A percentile compares a stretch with the other conserved stretches of the same genome.
Evolutionary conservation across 2,888 invertebrate species (phyloP).

Genomic region (Drosophila anomelani): DNA sequence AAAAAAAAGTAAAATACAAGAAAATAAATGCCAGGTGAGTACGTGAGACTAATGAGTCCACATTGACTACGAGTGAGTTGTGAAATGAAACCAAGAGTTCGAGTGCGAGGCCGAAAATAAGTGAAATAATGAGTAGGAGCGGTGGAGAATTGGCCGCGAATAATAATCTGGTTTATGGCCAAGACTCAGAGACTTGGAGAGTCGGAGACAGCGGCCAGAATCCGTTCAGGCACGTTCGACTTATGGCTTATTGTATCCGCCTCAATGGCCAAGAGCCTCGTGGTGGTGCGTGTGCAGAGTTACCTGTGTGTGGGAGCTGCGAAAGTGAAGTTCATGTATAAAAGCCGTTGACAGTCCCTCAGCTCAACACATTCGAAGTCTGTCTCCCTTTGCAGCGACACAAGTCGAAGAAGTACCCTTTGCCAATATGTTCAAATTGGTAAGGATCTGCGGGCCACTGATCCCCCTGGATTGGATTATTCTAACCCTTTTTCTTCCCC

Average conservation of each 20-base stretch:
- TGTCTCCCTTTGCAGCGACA: constrained; percentile 54
- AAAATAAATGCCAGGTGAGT: constrained; percentile 19
- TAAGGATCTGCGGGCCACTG: constrained; percentile 56
- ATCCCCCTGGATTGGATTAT: not conserved
- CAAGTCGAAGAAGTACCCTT: constrained; percentile 79
- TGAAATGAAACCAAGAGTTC: constrained; percentile 74
- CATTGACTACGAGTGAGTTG: constrained; percentile 19
- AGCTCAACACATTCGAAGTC: constrained; percentile 60
- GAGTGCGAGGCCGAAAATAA: constrained; percentile 51
- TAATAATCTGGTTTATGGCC: constrained; percentile 73
- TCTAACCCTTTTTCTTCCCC: not conserved
- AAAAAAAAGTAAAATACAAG: constrained; percentile 4
- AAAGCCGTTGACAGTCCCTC: constrained; percentile 67
- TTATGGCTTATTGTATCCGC: constrained; percentile 56
- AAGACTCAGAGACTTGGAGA: constrained; percentile 9
- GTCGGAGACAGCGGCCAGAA: constrained; percentile 53
- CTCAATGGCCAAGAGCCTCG: constrained; percentile 39
- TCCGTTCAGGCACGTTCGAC: constrained; percentile 72
- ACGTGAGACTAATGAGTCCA: constrained; percentile 65
- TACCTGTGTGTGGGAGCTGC: constrained; percentile 33
- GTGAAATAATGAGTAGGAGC: constrained; percentile 40
- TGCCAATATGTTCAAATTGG: constrained; percentile 84
- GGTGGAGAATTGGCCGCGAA: constrained; percentile 65
- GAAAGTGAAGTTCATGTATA: constrained; percentile 79
- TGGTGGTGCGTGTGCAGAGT: constrained; percentile 16